Base-by-base conservation (phyloP, 2,888 invertebrate species). In the Leuctra nigra region DNA sequence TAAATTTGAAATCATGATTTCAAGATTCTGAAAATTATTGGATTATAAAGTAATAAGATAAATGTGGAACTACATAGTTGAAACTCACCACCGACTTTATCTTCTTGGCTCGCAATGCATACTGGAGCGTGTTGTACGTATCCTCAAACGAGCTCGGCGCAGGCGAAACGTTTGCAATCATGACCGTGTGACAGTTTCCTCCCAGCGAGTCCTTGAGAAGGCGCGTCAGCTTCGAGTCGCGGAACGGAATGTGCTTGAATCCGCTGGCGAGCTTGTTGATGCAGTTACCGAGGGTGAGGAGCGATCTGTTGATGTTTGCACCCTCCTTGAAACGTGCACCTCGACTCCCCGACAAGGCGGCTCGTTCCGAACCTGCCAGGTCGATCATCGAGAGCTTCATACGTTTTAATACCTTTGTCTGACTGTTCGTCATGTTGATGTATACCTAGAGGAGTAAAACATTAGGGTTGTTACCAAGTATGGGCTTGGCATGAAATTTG, bases 341-440 rank as follows among this genome's bases (percentile, higher is more conserved):
- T 11, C 80, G 79, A 59, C 87, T 90, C 38, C 87, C 91, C 0
- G 93, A 93, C n/a, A 87, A 91, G 0, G 91, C 86, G 0, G 91
- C 95, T 39, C 94, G 76, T 70, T 96, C 96, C 54, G 93, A 94
- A 1, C 96, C 96, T 0, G 96, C 96, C 64, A 96, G 73, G 74
- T 96, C 96, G 48, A 96, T 93, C 87, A 96, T 91, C 0, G 93
- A 93, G 39, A 96, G 72, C 70, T 96, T 96, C 0, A 92, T 91
- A 1, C 87, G 78, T 39, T 87, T 83, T 0, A 87, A 80, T 66
- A 87, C 84, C 2, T 75, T 73, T 2, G 74, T 67, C 16, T 67
- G 66, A 61, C 70, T 73, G 29, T 73, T 74, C 33, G 69, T 69
- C 62, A 79, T 77, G 54, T 75, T 73, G 2, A 80, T 72, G 66